Base-by-base conservation (phyloP, 1,140 invertebrate genomes). In the Vanessa atalanta region DNA sequence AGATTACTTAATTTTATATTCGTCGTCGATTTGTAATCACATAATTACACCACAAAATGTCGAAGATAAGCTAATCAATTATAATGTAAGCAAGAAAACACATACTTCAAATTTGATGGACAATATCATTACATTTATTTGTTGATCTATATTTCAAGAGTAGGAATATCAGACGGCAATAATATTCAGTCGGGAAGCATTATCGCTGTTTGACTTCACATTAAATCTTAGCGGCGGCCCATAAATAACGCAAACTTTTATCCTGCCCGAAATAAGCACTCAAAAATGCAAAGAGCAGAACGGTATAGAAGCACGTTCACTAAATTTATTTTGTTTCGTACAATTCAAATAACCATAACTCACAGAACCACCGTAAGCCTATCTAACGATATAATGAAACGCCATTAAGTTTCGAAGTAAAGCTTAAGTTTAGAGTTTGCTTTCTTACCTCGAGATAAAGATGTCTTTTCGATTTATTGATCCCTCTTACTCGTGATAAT, bases 281-380 rank as follows among this genome's bases (percentile, higher is more conserved):
- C 91, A 93, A 93, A 93, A 93, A 93, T 93, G 91, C 91, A 93
- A 92, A 92, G 89, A 91, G 91, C 91, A 91, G 87, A 89, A 90
- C 90, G 88, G 80, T 78, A 93, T 91, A 93, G 89, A 84, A 61
- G 89, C 91, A 93, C 91, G 91, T 93, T 90, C 85, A 88, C 83
- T 91, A 93, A 93, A 93, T 93, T 93, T 93, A 93, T 93, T 93
- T 93, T 91, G 91, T 91, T 93, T 93, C 91, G 87, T 83, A 92
- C 90, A 93, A 91, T 93, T 91, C 89, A 93, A 93, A 93, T 93
- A 93, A 93, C 91, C 91, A 93, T 93, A 93, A 91, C 79, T 93
- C 91, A 93, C 84, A 72, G 83, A 64, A 83, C 85, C 86, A 91
- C 26, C 57, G 57, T 61, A 88, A 90, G 89, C 91, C 89, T 91